phyloP scores from a whole-genome alignment of 2,888 invertebrate species.

The Petrophora chlorosata region DNA sequence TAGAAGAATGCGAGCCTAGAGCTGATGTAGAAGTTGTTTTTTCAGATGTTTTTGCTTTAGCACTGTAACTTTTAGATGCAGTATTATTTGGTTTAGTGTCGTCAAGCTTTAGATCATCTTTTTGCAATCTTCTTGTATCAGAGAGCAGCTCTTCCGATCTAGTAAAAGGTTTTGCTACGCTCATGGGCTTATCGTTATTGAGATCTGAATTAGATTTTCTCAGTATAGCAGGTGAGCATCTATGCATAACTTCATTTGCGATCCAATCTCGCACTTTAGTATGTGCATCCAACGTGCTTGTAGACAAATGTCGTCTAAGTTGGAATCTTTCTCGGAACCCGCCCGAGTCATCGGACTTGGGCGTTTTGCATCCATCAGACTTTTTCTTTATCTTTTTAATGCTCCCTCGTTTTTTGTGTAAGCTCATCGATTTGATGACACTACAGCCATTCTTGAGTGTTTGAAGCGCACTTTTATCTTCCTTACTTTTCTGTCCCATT shows the following conservation, averaged over 20 bases:
- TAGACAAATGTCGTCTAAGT: conserved; percentile 88
- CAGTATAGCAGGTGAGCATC: conserved; percentile 87
- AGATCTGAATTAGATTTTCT: conserved; percentile 78
- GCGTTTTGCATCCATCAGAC: conserved; percentile 81
- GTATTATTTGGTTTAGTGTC: conserved; percentile 48
- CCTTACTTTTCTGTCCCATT: conserved; percentile 76
- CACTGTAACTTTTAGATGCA: conserved; percentile 51
- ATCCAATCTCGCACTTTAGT: conserved; percentile 95
- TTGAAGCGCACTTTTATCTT: conserved; percentile 71
- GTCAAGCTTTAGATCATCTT: conserved; percentile 48
- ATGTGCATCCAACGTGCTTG: conserved; percentile 92
- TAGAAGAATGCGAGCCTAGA: conserved; percentile 73
- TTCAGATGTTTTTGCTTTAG: conserved; percentile 67
- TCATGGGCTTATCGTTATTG: conserved; percentile 58
- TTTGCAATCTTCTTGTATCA: conserved; percentile 57
- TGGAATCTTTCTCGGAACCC: conserved; percentile 85
- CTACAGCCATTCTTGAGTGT: conserved; percentile 82
- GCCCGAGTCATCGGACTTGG: conserved; percentile 81
- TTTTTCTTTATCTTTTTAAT: conserved; percentile 79
- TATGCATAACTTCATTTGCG: conserved; percentile 89
- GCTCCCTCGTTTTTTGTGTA: conserved; percentile 77
- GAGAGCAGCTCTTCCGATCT: conserved; percentile 76
- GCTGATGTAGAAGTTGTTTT: conserved; percentile 78
- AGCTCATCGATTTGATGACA: conserved; percentile 82
- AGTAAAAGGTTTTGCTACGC: conserved; percentile 62